Base-by-base conservation (phyloP, 1,140 invertebrate genomes). In the Leptinotarsa texana region DNA sequence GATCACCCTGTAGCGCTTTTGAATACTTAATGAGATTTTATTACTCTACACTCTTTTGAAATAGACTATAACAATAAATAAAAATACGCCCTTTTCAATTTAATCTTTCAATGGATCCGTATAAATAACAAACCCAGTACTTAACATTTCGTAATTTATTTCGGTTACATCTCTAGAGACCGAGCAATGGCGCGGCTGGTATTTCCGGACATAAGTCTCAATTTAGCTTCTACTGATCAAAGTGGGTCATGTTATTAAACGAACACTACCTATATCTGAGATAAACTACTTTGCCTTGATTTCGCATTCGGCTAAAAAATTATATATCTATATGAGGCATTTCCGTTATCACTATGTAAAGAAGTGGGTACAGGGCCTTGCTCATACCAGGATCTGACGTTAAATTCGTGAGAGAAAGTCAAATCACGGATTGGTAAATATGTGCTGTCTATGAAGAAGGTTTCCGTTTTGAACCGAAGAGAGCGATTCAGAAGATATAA, bases 131-230 rank as follows among this genome's bases (percentile, higher is more conserved):
- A 42, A 42, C 33, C 51, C 51, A 13, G 51, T 57, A 57, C 15
- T 15, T 57, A 57, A 57, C 51, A 57, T 57, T 57, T 57, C n/a
- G n/a, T 57, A 15, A 57, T 57, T 68, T 42, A 27, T 68, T 68
- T 68, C 42, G 24, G 66, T 68, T 42, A 68, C 24, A 42, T n/a
- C 66, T 68, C 27, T 42, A 33, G 27, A 68, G n/a, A 15, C 17
- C 27, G 6, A 47, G 13, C 24, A 49, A 5, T 21, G 63, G 63
- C 51, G 66, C 66, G 66, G 17, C 24, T 68, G 66, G 66, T 42
- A 68, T 68, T 68, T 68, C 66, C 66, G 66, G 66, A 68, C 66
- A 68, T 68, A 68, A 68, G 66, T 68, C 24, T 68, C 66, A 47
- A 18, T 68, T 47, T 47, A 42, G 22, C 66, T 24, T 27, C 21